phyloP scores from a whole-genome alignment of 2,797 vertebrate genomes.

The Sciurus vulgaris region DNA sequence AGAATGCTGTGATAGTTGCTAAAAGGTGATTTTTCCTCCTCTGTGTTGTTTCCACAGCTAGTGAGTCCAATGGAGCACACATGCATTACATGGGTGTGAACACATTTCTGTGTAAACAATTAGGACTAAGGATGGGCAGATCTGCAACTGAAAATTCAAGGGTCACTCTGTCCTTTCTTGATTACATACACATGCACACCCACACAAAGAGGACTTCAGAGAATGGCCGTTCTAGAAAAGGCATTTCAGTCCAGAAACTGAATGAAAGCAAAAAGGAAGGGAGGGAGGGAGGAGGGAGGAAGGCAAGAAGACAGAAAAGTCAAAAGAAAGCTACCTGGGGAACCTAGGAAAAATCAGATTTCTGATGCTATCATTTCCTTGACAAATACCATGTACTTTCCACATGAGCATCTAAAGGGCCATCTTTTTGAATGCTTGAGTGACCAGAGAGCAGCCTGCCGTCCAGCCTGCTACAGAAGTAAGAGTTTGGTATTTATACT shows the following conservation, averaged over 20 bases:
- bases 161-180: not conserved
- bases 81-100: not conserved
- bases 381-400: not conserved
- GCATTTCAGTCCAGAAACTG: not conserved
- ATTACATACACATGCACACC: not conserved
- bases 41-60: not conserved
- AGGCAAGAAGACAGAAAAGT: not conserved
- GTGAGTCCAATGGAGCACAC: not conserved
- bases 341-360: not conserved
- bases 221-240: not conserved
- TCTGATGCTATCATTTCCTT: not conserved
- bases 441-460: not conserved
- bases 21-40: not conserved
- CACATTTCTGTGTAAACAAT: constrained; percentile 44
- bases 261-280: not conserved
- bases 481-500: not conserved
- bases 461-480: too few species aligned
- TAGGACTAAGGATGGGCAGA: not conserved
- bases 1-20: not conserved
- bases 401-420: not conserved
- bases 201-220: not conserved
- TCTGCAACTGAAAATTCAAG: constrained; percentile 29
- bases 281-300: fast-evolving
- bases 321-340: not conserved
- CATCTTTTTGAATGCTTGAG: not conserved